Conservation (phyloP, 2,113 vertebrate species). For the Morphnarchus princeps region DNA sequence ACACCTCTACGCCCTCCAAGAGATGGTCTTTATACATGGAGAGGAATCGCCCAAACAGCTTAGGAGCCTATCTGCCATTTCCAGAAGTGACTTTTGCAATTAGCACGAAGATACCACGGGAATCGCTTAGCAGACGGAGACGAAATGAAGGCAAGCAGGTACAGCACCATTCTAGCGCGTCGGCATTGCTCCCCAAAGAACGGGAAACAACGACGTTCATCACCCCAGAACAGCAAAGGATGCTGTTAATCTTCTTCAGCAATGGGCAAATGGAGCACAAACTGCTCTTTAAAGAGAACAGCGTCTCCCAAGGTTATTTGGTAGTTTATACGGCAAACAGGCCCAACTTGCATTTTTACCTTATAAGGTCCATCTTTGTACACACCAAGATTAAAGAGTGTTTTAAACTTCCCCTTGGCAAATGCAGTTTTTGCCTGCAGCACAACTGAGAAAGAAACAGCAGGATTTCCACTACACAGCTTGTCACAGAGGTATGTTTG, state of each 20-base stretch:
- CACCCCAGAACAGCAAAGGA: not conserved
- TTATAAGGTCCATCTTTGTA: not conserved
- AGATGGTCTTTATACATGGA: not conserved
- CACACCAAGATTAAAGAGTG: not conserved
- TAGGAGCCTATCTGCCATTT: not conserved
- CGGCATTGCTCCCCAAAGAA: not conserved
- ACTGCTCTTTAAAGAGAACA: not conserved
- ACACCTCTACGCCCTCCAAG: not conserved
- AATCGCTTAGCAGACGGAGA: not conserved
- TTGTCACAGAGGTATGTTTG: not conserved
- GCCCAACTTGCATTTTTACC: not conserved
- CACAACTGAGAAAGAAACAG: not conserved
- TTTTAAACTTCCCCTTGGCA: not conserved
- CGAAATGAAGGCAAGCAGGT: not conserved
- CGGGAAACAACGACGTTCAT: fast-evolving
- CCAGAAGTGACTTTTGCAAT: not conserved
- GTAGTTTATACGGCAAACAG: not conserved
- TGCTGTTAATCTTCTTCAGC: not conserved
- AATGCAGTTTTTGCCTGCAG: not conserved
- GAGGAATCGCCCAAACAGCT: not conserved
- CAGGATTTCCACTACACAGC: not conserved
- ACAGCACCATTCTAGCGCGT: fast-evolving
- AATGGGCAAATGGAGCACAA: not conserved
- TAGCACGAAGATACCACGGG: not conserved
- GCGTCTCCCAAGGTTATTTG: not conserved